Evolutionary conservation across 2,797 vertebrate species (phyloP).

Genomic region (Acrossocheilus fasciatus): DNA sequence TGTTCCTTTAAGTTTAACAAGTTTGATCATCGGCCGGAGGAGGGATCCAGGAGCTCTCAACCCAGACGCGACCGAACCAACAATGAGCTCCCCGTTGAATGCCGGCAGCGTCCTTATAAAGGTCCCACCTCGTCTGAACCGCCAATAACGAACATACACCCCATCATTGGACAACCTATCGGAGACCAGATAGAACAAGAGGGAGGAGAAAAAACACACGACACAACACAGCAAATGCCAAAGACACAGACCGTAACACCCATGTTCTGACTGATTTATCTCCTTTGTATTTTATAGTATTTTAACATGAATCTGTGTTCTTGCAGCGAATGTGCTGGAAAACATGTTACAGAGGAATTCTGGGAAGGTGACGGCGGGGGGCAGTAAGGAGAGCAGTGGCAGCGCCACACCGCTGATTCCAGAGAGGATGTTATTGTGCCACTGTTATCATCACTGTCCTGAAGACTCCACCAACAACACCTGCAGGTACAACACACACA

Average conservation of each 20-base stretch:
- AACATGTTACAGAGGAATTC: slow-evolving; percentile 88
- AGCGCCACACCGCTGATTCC: slow-evolving; percentile 75
- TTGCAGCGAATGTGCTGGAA: slow-evolving; percentile 82
- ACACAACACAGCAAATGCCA: too few species aligned
- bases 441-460: slow-evolving; percentile 93
- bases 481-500: slow-evolving; percentile 84
- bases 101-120: too few species aligned
- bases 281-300: neutral
- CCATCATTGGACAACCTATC: too few species aligned
- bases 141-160: too few species aligned
- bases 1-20: too few species aligned
- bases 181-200: too few species aligned
- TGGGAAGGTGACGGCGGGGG: slow-evolving; percentile 82
- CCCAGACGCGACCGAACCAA: too few species aligned
- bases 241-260: neutral
- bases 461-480: slow-evolving; percentile 93
- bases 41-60: too few species aligned
- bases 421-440: slow-evolving; percentile 85
- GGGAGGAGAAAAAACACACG: too few species aligned
- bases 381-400: slow-evolving; percentile 77
- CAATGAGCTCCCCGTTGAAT: too few species aligned
- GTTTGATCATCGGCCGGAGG: too few species aligned
- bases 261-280: slow-evolving; percentile 53
- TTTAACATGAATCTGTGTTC: neutral
- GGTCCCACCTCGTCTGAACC: too few species aligned